Percentiles rank a stretch among this genome's conserved stretches.
Conservation (phyloP, 2,888 invertebrate genomes). For the Sturmia bella region DNA sequence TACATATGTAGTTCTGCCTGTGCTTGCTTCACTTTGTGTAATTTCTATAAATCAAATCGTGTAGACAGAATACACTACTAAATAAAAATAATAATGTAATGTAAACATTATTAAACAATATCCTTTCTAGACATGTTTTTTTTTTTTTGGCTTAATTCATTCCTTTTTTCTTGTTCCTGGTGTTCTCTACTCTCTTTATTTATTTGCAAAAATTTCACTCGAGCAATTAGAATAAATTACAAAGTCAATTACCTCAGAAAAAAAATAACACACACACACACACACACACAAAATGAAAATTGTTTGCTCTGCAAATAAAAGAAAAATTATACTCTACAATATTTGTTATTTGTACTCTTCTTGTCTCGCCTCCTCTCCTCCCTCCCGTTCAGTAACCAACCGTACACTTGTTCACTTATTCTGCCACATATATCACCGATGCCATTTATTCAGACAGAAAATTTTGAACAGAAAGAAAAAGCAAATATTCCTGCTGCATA, state of each 20-base stretch:
- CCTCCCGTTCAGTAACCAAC: neutral
- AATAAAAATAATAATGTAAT: slow-evolving; percentile 62
- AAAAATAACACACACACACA: slow-evolving; percentile 16
- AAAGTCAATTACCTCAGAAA: slow-evolving; percentile 76
- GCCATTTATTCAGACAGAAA: neutral
- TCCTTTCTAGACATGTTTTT: slow-evolving; percentile 62
- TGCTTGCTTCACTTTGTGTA: slow-evolving; percentile 16
- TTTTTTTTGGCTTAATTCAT: slow-evolving; percentile 3
- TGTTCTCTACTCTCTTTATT: slow-evolving; percentile 10
- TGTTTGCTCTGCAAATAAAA: slow-evolving; percentile 62
- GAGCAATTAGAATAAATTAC: slow-evolving; percentile 81
- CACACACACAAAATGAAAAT: slow-evolving; percentile 67
- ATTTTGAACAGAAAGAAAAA: slow-evolving; percentile 23
- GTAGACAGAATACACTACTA: slow-evolving; percentile 53
- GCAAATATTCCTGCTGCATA: slow-evolving; percentile 43
- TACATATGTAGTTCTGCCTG: neutral
- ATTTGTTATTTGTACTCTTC: slow-evolving; percentile 48
- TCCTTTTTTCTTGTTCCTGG: slow-evolving; percentile 6
- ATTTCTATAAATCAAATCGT: slow-evolving; percentile 66
- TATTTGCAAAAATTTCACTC: slow-evolving; percentile 58
- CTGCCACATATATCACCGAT: slow-evolving; percentile 35
- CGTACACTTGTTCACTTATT: neutral
- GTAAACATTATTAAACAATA: slow-evolving; percentile 69
- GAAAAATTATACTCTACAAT: slow-evolving; percentile 48
- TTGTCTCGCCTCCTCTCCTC: neutral